Conservation (phyloP, 1,140 invertebrate genomes). For the fruit fly (Drosophila melanogaster) region Release_6_plus_ISO1_MT NT_037436.4:6905001-6905500, state of each 20-base stretch:
- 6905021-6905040: constrained; percentile 80
- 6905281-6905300: constrained; percentile 62
- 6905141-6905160: not conserved
- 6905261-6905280: constrained; percentile 64
- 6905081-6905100: constrained; percentile 79
- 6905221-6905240: constrained; percentile 56
- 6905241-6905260: constrained; percentile 41
- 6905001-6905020: constrained; percentile 84
- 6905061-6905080: constrained; percentile 32
- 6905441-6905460: constrained; percentile 56
- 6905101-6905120: constrained; percentile 80
- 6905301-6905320: not conserved
- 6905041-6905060: constrained; percentile 46
- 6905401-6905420: constrained; percentile 84
- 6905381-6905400: constrained; percentile 80
- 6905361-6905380: constrained; percentile 73
- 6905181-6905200: constrained; percentile 27
- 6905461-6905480: constrained; percentile 61
- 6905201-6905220: constrained; percentile 14
- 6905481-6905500: constrained; percentile 76
- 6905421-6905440: constrained; percentile 83
- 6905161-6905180: constrained; percentile 62
- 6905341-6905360: constrained; percentile 62
- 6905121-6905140: constrained; percentile 49
- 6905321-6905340: constrained; percentile 18